A percentile compares a stretch with the other conserved stretches of the same genome.
Conservation (phyloP, 2,797 vertebrate species). For the Distichodus sexfasciatus region DNA sequence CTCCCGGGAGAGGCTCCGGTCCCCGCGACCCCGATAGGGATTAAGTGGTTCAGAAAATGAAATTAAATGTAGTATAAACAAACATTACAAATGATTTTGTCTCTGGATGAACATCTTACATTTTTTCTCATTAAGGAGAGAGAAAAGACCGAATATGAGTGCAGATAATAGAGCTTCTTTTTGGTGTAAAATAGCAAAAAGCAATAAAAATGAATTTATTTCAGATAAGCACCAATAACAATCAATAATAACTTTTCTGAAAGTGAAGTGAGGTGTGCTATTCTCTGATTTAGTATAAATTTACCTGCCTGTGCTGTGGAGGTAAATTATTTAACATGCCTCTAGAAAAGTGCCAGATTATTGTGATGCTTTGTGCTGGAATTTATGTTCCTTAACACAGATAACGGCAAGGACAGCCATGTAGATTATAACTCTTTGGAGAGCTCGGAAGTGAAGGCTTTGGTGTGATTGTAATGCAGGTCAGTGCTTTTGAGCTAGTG, state of each 20-base stretch:
- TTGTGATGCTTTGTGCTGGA: not conserved
- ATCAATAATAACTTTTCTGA: not conserved
- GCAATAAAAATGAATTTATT: not conserved
- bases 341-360: not conserved
- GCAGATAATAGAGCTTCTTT: too few species aligned
- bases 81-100: too few species aligned
- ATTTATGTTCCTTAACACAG: not conserved
- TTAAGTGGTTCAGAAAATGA: too few species aligned
- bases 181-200: too few species aligned
- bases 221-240: not conserved
- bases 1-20: too few species aligned
- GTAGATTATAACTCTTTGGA: not conserved
- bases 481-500: slow-evolving; percentile 9
- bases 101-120: too few species aligned
- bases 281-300: not conserved
- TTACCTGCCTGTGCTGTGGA: not conserved
- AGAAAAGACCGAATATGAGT: too few species aligned
- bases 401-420: not conserved
- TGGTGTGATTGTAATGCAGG: slow-evolving; percentile 7
- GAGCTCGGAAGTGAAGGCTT: not conserved
- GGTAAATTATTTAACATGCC: not conserved
- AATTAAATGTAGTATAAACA: too few species aligned
- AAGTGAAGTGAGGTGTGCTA: not conserved
- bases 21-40: too few species aligned
- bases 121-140: too few species aligned